Conservation (phyloP, 2,888 invertebrate genomes). For the Nymphalis c-album region DNA sequence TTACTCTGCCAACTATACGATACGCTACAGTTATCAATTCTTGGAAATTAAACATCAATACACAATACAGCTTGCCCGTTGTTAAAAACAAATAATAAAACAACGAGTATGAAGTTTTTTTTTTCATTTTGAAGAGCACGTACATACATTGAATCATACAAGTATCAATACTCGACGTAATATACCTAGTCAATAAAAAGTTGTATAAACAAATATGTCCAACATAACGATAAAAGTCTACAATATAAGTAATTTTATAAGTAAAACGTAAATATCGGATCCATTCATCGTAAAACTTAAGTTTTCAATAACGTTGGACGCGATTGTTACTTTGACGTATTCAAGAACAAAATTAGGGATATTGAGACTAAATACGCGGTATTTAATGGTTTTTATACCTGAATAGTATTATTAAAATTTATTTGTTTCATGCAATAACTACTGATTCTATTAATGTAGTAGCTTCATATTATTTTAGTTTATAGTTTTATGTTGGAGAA, state of each 20-base stretch:
- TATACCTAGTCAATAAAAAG: not conserved
- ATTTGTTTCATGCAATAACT: too few species aligned
- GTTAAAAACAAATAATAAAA: conserved; percentile 45
- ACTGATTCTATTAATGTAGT: too few species aligned
- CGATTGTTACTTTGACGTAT: too few species aligned
- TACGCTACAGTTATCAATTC: conserved; percentile 43
- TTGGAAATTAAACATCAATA: conserved; percentile 42
- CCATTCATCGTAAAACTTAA: too few species aligned
- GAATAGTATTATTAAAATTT: too few species aligned
- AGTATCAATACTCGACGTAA: conserved; percentile 6
- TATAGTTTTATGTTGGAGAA: too few species aligned
- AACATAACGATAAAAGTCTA: not conserved
- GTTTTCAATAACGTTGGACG: too few species aligned
- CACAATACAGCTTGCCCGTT: conserved; percentile 40
- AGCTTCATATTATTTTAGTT: too few species aligned
- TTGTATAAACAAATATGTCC: not conserved
- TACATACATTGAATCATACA: conserved; percentile 19
- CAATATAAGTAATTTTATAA: not conserved
- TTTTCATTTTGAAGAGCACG: conserved; percentile 28
- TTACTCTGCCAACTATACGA: conserved; percentile 38
- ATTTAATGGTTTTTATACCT: too few species aligned
- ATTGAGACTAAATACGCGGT: too few species aligned
- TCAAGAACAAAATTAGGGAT: too few species aligned
- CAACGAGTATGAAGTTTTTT: conserved; percentile 26
- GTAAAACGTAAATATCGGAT: not conserved